Conservation (phyloP, 2,113 vertebrate species). For the Chaetops frenatus region DNA sequence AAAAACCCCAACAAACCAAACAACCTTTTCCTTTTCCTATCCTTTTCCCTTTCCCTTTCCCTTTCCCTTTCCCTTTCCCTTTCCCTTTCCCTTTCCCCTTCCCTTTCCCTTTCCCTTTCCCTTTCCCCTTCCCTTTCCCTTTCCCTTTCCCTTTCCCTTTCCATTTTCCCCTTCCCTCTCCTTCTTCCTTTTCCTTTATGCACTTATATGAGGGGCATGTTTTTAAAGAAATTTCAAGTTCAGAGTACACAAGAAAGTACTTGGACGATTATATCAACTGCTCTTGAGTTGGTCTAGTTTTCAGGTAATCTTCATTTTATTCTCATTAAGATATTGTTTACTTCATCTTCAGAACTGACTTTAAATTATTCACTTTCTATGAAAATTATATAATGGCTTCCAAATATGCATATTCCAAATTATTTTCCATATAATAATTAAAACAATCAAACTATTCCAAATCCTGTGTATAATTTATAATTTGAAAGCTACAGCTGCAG, state of each 20-base stretch:
- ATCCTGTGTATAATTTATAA: neutral
- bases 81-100: neutral
- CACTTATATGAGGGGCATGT: neutral
- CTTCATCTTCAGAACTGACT: neutral
- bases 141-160: neutral
- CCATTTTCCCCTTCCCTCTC: neutral
- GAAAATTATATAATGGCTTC: neutral
- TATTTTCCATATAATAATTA: neutral
- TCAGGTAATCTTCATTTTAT: neutral
- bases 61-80: too few species aligned
- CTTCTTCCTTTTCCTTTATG: neutral
- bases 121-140: neutral
- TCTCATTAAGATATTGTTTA: neutral
- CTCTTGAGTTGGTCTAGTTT: neutral
- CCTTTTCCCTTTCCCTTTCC: too few species aligned
- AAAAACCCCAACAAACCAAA: too few species aligned
- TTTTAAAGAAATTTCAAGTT: neutral
- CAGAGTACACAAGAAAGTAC: neutral
- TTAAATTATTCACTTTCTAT: neutral
- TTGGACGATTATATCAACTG: neutral
- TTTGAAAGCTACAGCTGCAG: neutral
- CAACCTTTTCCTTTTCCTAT: neutral
- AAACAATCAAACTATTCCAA: neutral
- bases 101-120: too few species aligned
- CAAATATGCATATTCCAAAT: neutral